Evolutionary conservation across 2,797 vertebrate species (phyloP).

Genomic region (Diglossa cyanea): DNA sequence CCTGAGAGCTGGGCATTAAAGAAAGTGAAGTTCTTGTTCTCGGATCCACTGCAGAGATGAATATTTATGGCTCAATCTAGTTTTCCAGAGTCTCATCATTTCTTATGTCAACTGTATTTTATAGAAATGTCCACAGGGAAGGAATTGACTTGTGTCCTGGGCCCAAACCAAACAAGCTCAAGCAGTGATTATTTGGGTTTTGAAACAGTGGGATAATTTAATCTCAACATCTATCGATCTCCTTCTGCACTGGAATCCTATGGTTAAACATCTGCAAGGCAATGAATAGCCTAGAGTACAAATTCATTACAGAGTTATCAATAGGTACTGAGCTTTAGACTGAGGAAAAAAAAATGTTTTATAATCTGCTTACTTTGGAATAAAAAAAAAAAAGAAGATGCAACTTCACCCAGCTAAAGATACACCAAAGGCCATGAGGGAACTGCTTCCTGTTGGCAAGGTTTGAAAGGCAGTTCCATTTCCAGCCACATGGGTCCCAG

Average conservation of each 20-base stretch:
- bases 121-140: conserved; percentile 42
- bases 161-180: conserved; percentile 47
- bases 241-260: conserved; percentile 35
- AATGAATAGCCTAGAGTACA: background rate
- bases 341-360: background rate
- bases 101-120: conserved; percentile 42
- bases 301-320: conserved; percentile 39
- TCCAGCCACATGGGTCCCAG: accelerated
- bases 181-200: conserved; percentile 53
- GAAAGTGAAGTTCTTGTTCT: conserved; percentile 36
- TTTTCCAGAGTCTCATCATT: conserved; percentile 52
- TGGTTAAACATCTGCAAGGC: conserved; percentile 32
- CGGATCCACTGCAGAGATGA: background rate
- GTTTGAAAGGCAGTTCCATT: background rate
- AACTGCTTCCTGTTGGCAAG: background rate
- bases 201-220: conserved; percentile 45
- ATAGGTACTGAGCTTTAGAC: background rate
- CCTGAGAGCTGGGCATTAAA: conserved; percentile 24
- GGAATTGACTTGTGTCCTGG: conserved; percentile 39
- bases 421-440: background rate
- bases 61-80: conserved; percentile 54
- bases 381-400: background rate
- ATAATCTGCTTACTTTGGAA: background rate
- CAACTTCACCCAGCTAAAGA: background rate
- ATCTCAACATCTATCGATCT: conserved; percentile 40